Percentiles rank a stretch among this genome's conserved stretches.
These are phyloP conservation scores for Agrotis segetum DNA, from an alignment of 2,888 invertebrate species.

Conservation along the genomic window DNA sequence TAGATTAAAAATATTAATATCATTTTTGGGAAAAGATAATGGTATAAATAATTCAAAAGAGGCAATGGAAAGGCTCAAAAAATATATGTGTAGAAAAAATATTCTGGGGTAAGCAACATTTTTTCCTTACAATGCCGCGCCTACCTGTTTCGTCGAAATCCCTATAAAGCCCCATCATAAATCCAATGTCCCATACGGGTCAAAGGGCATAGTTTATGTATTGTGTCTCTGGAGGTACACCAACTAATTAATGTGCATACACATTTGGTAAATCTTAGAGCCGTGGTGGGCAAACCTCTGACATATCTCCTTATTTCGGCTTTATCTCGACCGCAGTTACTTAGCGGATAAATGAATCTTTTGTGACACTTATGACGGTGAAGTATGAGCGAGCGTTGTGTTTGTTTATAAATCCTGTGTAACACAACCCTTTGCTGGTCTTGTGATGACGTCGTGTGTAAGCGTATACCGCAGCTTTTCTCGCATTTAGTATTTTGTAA, in stretches of 20 bases:
- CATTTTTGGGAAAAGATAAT: not conserved
- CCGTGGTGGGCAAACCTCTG: conserved; percentile 9
- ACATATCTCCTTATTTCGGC: conserved; percentile 5
- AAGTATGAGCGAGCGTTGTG: not conserved
- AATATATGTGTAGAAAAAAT: conserved; percentile 14
- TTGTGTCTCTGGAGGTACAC: conserved; percentile 53
- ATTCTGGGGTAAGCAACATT: conserved; percentile 8
- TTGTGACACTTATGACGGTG: not conserved
- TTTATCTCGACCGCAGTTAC: conserved; percentile 11
- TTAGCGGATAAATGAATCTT: conserved; percentile 10
- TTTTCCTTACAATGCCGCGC: conserved; percentile 16
- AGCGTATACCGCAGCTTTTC: too few relatives aligned
- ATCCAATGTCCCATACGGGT: conserved; percentile 52
- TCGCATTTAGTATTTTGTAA: too few relatives aligned
- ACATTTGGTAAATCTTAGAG: conserved; percentile 52
- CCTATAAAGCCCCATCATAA: conserved; percentile 59
- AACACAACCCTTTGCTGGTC: not conserved
- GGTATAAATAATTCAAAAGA: conserved; percentile 11
- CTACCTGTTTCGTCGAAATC: conserved; percentile 52
- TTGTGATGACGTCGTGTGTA: not conserved
- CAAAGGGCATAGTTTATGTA: conserved; percentile 63
- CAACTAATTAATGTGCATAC: conserved; percentile 59
- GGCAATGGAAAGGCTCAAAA: conserved; percentile 10
- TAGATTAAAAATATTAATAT: conserved; percentile 11
- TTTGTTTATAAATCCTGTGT: not conserved